phyloP scores from a whole-genome alignment of 2,888 invertebrate genomes.

The Blastobasis adustella region DNA sequence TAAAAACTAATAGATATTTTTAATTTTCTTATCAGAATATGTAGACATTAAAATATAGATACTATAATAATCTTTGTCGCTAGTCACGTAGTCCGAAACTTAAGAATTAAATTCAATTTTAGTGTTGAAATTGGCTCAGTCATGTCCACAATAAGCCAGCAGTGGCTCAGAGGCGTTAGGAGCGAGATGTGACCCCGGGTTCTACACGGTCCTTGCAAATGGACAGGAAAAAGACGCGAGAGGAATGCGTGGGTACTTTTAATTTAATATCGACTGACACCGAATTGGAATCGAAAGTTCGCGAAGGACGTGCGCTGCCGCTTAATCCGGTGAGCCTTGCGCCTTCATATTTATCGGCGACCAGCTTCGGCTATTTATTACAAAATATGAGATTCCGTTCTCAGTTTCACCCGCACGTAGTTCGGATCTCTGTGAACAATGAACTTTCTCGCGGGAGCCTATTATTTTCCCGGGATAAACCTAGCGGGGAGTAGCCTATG shows the following conservation, averaged over 20 bases:
- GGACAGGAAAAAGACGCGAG: constrained; percentile 73
- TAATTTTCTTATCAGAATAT: background rate
- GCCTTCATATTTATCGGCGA: constrained; percentile 51
- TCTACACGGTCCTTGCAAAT: constrained; percentile 72
- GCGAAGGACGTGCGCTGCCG: constrained; percentile 18
- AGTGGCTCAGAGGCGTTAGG: constrained; percentile 35
- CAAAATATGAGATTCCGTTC: constrained; percentile 4
- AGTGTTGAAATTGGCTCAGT: background rate
- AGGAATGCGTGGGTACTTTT: constrained; percentile 73
- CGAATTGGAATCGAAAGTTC: constrained; percentile 72
- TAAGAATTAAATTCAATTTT: background rate
- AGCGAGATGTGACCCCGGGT: constrained; percentile 64
- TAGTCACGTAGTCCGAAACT: background rate
- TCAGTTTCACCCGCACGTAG: too few species aligned
- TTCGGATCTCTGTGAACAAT: too few species aligned
- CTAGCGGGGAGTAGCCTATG: too few species aligned
- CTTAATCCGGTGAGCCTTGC: constrained; percentile 17
- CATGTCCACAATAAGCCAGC: constrained; percentile 38
- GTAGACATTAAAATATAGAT: too few species aligned
- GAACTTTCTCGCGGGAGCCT: too few species aligned
- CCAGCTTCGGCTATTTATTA: constrained; percentile 27
- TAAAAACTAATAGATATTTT: constrained; percentile 11
- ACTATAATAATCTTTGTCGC: background rate
- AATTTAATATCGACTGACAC: constrained; percentile 74
- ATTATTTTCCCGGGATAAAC: too few species aligned